Evolutionary conservation across 2,797 vertebrate species (phyloP), one percentile per base, ranked within the genome.

Genomic region (Oreochromis mossambicus): DNA sequence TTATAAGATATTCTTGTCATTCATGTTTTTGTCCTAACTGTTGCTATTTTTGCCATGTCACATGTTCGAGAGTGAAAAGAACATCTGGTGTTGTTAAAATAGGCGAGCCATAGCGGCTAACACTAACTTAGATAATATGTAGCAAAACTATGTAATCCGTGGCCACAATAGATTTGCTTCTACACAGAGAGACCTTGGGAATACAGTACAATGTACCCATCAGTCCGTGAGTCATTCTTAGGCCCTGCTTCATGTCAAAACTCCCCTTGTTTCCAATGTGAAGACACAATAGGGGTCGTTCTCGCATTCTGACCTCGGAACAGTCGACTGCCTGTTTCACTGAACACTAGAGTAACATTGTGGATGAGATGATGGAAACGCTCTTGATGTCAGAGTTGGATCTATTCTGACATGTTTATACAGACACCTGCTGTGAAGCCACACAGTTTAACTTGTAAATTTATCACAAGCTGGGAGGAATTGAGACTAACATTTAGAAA

Each of bases 261-360:
- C 91, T 91, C 88, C 81, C 87, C 86, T 96, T 96, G 95, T 96
- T 95, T 94, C 83, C 84, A 91, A 21, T 81, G 77, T 82, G 91
- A 91, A 83, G 86, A 88, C 87, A 96, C 95, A 96, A 96, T 95
- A 87, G 91, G 79, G 48, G 81, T 91, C 38, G 80, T 95, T 95
- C 93, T 95, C 88, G 76, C 83, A 63, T 86, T 88, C 81, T 92
- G 92, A 94, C 92, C 90, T 86, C 24, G 8, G 80, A 93, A 94
- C 95, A 93, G 92, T 93, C 76, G 90, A 86, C 86, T 91, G 82
- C 91, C 90, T 94, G 92, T 95, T 87, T 77, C 24, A 83, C 77
- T 86, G 78, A 88, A 93, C 86, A 90, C 90, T 88, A 85, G 88
- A 88, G 81, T 85, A 88, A 91, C 94, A 91, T 91, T 94, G 95